A percentile compares a stretch with the other conserved stretches of the same genome.
These are phyloP conservation scores for Hemibagrus guttatus DNA, from an alignment of 2,797 vertebrate species.

Conservation along the genomic window DNA sequence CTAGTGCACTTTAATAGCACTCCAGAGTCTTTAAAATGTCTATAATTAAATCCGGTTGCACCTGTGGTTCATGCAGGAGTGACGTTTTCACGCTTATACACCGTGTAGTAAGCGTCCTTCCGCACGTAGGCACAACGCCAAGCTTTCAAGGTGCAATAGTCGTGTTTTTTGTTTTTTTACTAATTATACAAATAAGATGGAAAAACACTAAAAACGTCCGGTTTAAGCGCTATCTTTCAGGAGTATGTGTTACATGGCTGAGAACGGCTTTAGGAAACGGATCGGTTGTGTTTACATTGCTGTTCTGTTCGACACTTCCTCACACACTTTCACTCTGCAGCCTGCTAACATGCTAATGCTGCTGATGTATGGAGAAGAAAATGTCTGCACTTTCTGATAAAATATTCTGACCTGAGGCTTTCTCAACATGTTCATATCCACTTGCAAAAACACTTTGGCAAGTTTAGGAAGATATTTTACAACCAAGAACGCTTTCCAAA, in stretches of 20 bases:
- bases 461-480: not conserved
- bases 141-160: not conserved
- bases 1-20: too few species aligned
- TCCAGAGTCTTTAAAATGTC: accelerated
- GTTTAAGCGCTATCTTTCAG: not conserved
- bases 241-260: not conserved
- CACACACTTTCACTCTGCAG: not conserved
- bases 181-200: not conserved
- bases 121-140: not conserved
- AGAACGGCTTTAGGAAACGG: not conserved
- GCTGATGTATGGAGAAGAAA: too few species aligned
- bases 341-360: not conserved
- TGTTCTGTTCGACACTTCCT: not conserved
- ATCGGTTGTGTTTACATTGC: not conserved
- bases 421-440: too few species aligned
- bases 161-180: not conserved
- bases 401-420: too few species aligned
- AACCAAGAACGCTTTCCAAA: too few species aligned
- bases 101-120: not conserved
- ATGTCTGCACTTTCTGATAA: too few species aligned
- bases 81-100: not conserved
- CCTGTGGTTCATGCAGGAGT: not conserved
- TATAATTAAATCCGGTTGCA: too few species aligned
- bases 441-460: too few species aligned
- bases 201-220: not conserved